Conservation (phyloP, 1,140 invertebrate genomes). For the Nasonia longicornis region DNA sequence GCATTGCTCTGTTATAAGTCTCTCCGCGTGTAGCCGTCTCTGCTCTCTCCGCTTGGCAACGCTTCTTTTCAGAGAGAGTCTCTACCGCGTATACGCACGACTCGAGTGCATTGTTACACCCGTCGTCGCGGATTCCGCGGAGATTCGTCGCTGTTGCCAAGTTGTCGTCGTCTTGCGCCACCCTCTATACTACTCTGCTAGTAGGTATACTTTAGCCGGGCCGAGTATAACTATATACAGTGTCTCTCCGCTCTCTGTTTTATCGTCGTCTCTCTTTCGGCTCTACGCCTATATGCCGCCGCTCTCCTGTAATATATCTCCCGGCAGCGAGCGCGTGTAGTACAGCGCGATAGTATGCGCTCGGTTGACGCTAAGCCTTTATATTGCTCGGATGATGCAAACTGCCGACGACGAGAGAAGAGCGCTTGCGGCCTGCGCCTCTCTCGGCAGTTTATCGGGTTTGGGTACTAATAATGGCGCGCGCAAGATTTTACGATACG, state of each 20-base stretch:
- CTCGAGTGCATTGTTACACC: slow-evolving; percentile 9
- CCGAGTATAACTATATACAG: not conserved
- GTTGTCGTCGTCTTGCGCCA: not conserved
- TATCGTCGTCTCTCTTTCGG: not conserved
- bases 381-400: not conserved
- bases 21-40: not conserved
- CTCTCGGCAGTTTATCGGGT: not conserved
- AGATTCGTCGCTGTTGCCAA: slow-evolving; percentile 29
- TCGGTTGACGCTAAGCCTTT: not conserved
- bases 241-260: not conserved
- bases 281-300: not conserved
- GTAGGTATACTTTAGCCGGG: not conserved
- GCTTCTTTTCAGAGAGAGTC: too few species aligned
- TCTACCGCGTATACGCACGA: not conserved
- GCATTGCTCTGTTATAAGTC: not conserved
- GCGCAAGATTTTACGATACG: too few species aligned
- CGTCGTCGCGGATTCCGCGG: slow-evolving; percentile 8
- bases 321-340: too few species aligned
- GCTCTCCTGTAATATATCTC: not conserved
- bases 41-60: too few species aligned
- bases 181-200: not conserved
- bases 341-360: too few species aligned
- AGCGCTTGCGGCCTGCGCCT: not conserved
- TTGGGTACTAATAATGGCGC: not conserved
- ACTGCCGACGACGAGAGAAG: not conserved